These are phyloP conservation scores for Coenonympha arcania DNA, from an alignment of 2,888 invertebrate genomes.

Conservation along the genomic window DNA sequence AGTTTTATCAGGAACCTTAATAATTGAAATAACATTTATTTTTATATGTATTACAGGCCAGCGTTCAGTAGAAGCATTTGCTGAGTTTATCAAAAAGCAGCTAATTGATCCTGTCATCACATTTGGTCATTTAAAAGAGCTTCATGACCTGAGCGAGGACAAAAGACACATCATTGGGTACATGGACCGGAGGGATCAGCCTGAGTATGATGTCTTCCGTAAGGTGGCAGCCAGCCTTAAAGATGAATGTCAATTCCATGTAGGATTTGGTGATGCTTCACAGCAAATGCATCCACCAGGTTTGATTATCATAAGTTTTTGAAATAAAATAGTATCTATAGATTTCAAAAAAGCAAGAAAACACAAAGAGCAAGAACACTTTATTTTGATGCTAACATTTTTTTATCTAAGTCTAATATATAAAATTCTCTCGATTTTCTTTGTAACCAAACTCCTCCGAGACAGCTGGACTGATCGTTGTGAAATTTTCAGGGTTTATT, in stretches of 20 bases:
- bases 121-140: slow-evolving; percentile 81
- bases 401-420: too few relatives aligned
- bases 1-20: too few relatives aligned
- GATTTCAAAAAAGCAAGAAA: too few relatives aligned
- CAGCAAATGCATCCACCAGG: slow-evolving; percentile 89
- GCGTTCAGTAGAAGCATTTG: slow-evolving; percentile 91
- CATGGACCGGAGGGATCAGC: slow-evolving; percentile 85
- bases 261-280: slow-evolving; percentile 89
- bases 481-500: too few relatives aligned
- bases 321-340: too few relatives aligned
- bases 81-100: slow-evolving; percentile 90
- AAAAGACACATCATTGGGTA: slow-evolving; percentile 92
- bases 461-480: too few relatives aligned
- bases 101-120: slow-evolving; percentile 88
- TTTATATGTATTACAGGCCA: slow-evolving; percentile 66
- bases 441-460: too few relatives aligned
- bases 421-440: too few relatives aligned
- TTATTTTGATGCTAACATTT: too few relatives aligned
- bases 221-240: slow-evolving; percentile 89
- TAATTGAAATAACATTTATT: neutral
- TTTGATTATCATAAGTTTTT: too few relatives aligned
- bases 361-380: too few relatives aligned
- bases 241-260: slow-evolving; percentile 96
- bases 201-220: slow-evolving; percentile 85
- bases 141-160: slow-evolving; percentile 83